Conservation (phyloP, 2,797 vertebrate species). For the Hyperoplus lanceolatus region DNA sequence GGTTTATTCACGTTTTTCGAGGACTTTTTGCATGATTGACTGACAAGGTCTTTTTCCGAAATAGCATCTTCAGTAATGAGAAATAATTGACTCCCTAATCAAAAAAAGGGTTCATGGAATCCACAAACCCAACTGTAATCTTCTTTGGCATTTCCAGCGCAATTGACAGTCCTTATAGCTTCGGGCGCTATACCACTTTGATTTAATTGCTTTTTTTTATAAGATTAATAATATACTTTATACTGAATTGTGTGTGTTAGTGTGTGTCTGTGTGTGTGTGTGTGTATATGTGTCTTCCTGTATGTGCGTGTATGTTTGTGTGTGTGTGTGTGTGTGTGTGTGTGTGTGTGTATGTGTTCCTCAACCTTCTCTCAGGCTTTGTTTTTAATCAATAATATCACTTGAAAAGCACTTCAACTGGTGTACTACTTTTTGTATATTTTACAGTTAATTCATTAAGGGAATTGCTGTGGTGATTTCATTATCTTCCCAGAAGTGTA, state of each 20-base stretch:
- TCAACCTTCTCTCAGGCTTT: slow-evolving; percentile 64
- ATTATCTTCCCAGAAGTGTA: slow-evolving; percentile 32
- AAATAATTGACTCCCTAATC: slow-evolving; percentile 88
- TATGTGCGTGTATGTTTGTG: slow-evolving; percentile 43
- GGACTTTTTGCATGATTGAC: slow-evolving; percentile 86
- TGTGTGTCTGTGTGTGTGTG: slow-evolving; percentile 52
- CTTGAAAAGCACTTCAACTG: slow-evolving; percentile 67
- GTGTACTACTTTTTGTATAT: slow-evolving; percentile 54
- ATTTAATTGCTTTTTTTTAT: slow-evolving; percentile 85
- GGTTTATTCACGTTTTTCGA: slow-evolving; percentile 83
- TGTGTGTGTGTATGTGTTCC: slow-evolving; percentile 42
- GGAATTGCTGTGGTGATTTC: slow-evolving; percentile 41
- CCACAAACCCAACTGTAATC: slow-evolving; percentile 85
- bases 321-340: slow-evolving; percentile 33
- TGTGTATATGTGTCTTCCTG: slow-evolving; percentile 9
- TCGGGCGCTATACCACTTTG: slow-evolving; percentile 84
- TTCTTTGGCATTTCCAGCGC: slow-evolving; percentile 85
- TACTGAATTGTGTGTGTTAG: slow-evolving; percentile 63
- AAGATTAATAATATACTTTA: slow-evolving; percentile 87
- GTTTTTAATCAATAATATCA: slow-evolving; percentile 82
- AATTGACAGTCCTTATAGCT: slow-evolving; percentile 84
- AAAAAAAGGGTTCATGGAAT: slow-evolving; percentile 86
- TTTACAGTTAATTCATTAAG: slow-evolving; percentile 67
- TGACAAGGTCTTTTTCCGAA: slow-evolving; percentile 88
- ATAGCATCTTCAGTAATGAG: slow-evolving; percentile 89